Percentiles rank a stretch among this genome's conserved stretches.
Evolutionary conservation across 2,797 vertebrate species (phyloP).

Genomic region (Margarornis squamiger): DNA sequence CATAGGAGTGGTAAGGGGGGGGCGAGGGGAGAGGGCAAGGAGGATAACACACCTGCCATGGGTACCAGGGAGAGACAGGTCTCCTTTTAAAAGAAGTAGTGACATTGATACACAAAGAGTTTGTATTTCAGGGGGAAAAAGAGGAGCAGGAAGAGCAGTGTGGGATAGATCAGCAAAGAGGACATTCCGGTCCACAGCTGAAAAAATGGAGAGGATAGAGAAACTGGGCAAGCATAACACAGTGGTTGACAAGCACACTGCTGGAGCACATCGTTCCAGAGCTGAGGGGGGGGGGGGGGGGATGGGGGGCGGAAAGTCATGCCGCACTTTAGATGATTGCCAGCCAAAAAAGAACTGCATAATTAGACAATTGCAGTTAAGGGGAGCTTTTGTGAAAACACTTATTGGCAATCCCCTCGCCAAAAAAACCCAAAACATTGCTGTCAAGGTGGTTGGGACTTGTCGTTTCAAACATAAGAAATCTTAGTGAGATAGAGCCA

Average conservation of each 20-base stretch:
- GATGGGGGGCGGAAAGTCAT: background rate
- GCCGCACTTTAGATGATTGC: background rate
- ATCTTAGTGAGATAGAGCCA: background rate
- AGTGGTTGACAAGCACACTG: background rate
- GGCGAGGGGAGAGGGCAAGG: background rate
- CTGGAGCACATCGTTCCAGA: background rate
- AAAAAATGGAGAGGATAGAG: background rate
- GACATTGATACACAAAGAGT: background rate
- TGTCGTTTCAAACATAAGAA: background rate
- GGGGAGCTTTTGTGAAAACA: background rate
- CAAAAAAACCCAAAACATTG: background rate
- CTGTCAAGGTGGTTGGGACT: background rate
- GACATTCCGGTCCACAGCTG: background rate
- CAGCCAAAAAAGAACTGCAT: background rate
- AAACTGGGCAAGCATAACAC: background rate
- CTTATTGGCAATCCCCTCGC: rapidly evolving
- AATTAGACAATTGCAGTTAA: background rate
- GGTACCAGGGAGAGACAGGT: background rate
- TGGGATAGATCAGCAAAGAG: background rate
- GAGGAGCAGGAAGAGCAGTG: background rate
- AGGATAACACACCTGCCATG: background rate
- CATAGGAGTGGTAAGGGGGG: background rate
- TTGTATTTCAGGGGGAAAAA: background rate
- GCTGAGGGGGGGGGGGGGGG: background rate
- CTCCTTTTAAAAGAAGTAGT: background rate